A percentile compares a stretch with the other conserved stretches of the same genome.
Conservation (phyloP, 2,797 vertebrate species). For the Parauchenoglanis ngamensis region DNA sequence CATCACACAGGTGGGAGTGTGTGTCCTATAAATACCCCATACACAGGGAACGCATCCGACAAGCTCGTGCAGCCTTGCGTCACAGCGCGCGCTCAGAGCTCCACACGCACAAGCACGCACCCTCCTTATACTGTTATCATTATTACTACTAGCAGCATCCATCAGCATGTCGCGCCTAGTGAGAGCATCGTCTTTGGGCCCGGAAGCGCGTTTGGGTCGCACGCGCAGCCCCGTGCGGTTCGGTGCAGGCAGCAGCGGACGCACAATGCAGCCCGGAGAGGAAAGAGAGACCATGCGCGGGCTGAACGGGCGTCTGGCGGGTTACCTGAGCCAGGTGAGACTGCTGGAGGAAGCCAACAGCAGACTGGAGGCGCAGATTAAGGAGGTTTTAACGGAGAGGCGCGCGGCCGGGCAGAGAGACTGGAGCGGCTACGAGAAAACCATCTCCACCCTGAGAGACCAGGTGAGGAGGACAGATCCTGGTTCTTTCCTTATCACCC, state of each 20-base stretch:
- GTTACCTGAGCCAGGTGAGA: conserved; percentile 68
- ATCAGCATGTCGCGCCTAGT: background rate
- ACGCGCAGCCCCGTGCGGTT: conserved; percentile 9
- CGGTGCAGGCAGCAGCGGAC: background rate
- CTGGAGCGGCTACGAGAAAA: conserved; percentile 74
- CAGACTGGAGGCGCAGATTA: conserved; percentile 66
- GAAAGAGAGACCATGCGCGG: conserved; percentile 70
- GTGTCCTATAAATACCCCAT: conserved; percentile 49
- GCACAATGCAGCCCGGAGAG: conserved; percentile 48
- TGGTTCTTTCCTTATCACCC: background rate
- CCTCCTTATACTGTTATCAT: background rate
- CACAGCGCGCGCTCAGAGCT: background rate
- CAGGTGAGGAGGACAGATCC: conserved; percentile 65
- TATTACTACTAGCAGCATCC: background rate
- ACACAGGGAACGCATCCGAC: conserved; percentile 30
- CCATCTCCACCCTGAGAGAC: conserved; percentile 67
- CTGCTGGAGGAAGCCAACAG: conserved; percentile 70
- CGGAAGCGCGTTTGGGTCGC: conserved; percentile 9
- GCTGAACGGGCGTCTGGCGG: conserved; percentile 73
- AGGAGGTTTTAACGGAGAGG: conserved; percentile 65
- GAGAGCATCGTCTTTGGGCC: background rate
- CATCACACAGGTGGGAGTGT: conserved; percentile 17
- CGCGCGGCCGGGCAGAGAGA: conserved; percentile 59
- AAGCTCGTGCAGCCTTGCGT: conserved; percentile 10
- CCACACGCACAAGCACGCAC: background rate